Percentiles rank a stretch among this genome's conserved stretches.
Evolutionary conservation across 2,888 invertebrate genomes (phyloP).

Genomic region (Parthenolecanium corni): DNA sequence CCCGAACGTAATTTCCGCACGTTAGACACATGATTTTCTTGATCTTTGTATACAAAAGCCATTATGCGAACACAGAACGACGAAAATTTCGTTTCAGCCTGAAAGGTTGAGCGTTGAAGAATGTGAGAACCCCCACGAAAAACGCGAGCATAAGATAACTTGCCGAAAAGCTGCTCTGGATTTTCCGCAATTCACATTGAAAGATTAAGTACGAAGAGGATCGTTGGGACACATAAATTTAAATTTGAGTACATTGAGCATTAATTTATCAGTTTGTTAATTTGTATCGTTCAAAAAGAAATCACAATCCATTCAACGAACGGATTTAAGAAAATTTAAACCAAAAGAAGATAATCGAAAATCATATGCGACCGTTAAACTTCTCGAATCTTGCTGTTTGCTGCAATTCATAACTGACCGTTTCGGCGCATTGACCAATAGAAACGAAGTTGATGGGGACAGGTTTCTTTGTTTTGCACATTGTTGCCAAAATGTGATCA

Average conservation of each 20-base stretch:
- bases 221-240: not conserved
- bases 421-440: conserved; percentile 5
- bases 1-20: conserved; percentile 9
- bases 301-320: not conserved
- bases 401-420: not conserved
- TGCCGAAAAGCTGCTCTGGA: not conserved
- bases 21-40: conserved; percentile 38
- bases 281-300: not conserved
- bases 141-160: not conserved
- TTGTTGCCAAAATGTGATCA: conserved; percentile 1
- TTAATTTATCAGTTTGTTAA: not conserved
- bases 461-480: not conserved
- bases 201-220: not conserved
- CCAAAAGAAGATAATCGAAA: not conserved
- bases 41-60: conserved; percentile 43
- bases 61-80: conserved; percentile 25
- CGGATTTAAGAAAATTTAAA: not conserved
- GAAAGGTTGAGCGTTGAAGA: not conserved
- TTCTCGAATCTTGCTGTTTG: conserved; percentile 17
- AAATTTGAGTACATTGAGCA: too few species aligned
- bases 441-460: not conserved
- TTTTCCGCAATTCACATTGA: not conserved
- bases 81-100: not conserved
- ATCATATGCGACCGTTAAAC: not conserved
- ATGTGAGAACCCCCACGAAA: not conserved